Conservation (phyloP, 2,888 invertebrate species). For the Silvanus unidentatus region DNA sequence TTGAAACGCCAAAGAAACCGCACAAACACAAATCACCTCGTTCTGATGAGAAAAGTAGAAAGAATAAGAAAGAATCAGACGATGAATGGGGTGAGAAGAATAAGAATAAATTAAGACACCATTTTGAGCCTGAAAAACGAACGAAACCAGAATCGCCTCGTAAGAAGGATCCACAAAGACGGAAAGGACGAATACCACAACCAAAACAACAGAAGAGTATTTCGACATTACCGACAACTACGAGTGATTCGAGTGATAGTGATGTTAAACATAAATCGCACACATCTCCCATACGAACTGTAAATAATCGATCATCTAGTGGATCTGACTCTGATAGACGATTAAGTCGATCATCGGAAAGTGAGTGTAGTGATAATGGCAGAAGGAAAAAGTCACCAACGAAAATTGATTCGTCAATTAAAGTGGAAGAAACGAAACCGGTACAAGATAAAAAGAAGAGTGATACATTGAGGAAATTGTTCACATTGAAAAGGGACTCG, state of each 20-base stretch:
- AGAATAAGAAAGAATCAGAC: conserved; percentile 31
- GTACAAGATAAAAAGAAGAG: conserved; percentile 66
- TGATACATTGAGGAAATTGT: conserved; percentile 60
- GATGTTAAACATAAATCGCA: conserved; percentile 32
- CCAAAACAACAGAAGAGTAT: conserved; percentile 27
- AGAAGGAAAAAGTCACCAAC: conserved; percentile 17
- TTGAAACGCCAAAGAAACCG: conserved; percentile 22
- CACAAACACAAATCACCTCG: conserved; percentile 26
- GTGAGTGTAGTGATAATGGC: conserved; percentile 19
- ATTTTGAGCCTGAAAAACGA: conserved; percentile 24
- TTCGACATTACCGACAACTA: conserved; percentile 28
- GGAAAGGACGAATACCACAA: conserved; percentile 42
- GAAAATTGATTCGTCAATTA: conserved; percentile 32
- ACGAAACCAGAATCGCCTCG: conserved; percentile 27
- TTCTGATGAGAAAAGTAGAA: conserved; percentile 21
- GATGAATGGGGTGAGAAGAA: conserved; percentile 40
- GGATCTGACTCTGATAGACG: conserved; percentile 19
- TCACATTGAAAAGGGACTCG: conserved; percentile 53
- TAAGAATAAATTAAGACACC: conserved; percentile 34
- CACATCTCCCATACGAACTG: not conserved
- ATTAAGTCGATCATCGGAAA: conserved; percentile 29
- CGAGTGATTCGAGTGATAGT: conserved; percentile 26
- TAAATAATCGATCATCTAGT: conserved; percentile 5
- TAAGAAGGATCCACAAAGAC: conserved; percentile 36
- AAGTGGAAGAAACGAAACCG: conserved; percentile 48